Base-by-base conservation (phyloP, 2,113 vertebrate genomes). In the Gopherus flavomarginatus region DNA sequence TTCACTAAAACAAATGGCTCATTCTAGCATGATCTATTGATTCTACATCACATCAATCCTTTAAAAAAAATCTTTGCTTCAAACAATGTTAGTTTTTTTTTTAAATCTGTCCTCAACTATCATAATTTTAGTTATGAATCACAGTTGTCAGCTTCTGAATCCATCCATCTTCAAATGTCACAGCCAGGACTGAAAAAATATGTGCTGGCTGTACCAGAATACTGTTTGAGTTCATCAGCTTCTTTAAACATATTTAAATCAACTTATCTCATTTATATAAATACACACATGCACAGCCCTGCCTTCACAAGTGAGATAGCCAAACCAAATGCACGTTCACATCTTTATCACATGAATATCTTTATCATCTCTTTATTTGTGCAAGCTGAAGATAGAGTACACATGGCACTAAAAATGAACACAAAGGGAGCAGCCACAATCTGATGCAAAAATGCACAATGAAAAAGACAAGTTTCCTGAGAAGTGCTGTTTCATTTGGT, bases 161-260 rank as follows among this genome's bases (percentile, higher is more conserved):
- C 49, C n/a, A 82, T 82, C 27, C 56, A 83, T 35, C 11, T 89
- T 65, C 50, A 52, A 69, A 24, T 52, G 22, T 10, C 31, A 16
- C 4, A 85, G 11, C 4, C 35, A 94, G 22, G 92, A 85, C 10
- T 50, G 53, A 86, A 90, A 96, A 54, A 50, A 56, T 4, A 47
- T 57, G 3, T 79, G 82, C 47, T 83, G 13, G 26, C 57, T 79
- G 49, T 19, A 85, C 79, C 8, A 69, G 17, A 75, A 3, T 57
- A 35, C 27, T 93, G 91, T 87, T 77, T 1, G 75, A 83, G 17
- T 47, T 84, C 75, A 90, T 8, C 3, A 19, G 2, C 52, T 35
- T 86, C 93, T 35, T 95, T 82, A 77, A 92, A 54, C n/a, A 88
- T 65, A 92, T 85, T 35, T 91, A 95, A 92, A 93, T n/a, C 84